Percentiles rank a stretch among this genome's conserved stretches.
Conservation (phyloP, 1,140 invertebrate species). For the Diorhabda sublineata region DNA sequence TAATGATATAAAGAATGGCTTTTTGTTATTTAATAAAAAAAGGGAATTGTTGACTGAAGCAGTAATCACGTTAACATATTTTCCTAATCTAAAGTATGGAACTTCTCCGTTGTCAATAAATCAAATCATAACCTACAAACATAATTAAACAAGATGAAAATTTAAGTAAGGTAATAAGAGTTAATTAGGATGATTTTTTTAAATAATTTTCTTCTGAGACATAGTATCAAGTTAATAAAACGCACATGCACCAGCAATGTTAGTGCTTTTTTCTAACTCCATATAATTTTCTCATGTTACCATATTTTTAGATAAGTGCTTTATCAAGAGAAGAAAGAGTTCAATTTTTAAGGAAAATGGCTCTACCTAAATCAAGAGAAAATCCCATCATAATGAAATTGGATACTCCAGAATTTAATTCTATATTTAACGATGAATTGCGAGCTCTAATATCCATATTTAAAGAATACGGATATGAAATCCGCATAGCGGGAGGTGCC, state of each 20-base stretch:
- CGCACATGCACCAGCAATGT: background rate
- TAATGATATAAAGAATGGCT: no score
- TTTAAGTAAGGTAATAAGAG: background rate
- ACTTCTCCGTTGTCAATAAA: no score
- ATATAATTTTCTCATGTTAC: background rate
- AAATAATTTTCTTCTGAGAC: background rate
- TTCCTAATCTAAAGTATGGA: no score
- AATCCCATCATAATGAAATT: slow-evolving; percentile 68
- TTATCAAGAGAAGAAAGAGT: slow-evolving; percentile 17
- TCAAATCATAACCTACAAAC: background rate
- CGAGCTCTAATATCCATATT: slow-evolving; percentile 67
- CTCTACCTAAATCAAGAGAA: slow-evolving; percentile 51
- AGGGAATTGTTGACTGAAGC: no score
- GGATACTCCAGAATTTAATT: slow-evolving; percentile 67
- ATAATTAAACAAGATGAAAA: no score
- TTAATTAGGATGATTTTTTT: background rate
- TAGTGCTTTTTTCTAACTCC: background rate
- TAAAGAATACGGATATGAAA: slow-evolving; percentile 76
- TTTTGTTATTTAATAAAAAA: no score
- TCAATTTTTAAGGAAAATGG: slow-evolving; percentile 37
- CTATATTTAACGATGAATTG: slow-evolving; percentile 80
- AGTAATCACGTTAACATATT: no score
- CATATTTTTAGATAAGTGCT: slow-evolving; percentile 5
- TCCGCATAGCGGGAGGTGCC: slow-evolving; percentile 92
- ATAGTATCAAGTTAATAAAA: background rate